Evolutionary conservation across 1,140 invertebrate genomes (phyloP).

Genomic region (Formica selysi): DNA sequence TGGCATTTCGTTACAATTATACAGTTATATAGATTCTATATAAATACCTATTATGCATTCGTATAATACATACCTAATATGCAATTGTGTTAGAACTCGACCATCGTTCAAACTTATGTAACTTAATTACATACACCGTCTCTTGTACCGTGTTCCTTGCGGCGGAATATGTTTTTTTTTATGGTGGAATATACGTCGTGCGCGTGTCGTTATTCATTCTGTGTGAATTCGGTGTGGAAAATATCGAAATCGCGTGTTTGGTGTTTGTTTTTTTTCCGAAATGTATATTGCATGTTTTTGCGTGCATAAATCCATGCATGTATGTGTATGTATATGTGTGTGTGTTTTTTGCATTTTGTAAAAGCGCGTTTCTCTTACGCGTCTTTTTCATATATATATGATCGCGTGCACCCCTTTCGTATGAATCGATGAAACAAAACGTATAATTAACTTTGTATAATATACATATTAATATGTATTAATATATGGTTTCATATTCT

Average conservation of each 20-base stretch:
- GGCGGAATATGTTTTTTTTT: slow-evolving; percentile 50
- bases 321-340: slow-evolving; percentile 51
- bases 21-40: slow-evolving; percentile 86
- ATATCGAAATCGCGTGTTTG: slow-evolving; percentile 17
- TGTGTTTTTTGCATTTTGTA: slow-evolving; percentile 48
- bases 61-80: slow-evolving; percentile 86
- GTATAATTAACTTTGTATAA: slow-evolving; percentile 81
- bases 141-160: slow-evolving; percentile 73
- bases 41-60: slow-evolving; percentile 86
- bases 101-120: slow-evolving; percentile 81
- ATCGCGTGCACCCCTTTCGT: slow-evolving; percentile 52
- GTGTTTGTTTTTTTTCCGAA: not conserved
- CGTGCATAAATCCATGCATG: slow-evolving; percentile 18
- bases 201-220: slow-evolving; percentile 9
- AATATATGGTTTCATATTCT: slow-evolving; percentile 78
- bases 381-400: slow-evolving; percentile 8
- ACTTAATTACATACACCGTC: slow-evolving; percentile 75
- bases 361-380: not conserved
- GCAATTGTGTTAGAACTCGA: slow-evolving; percentile 84
- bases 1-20: slow-evolving; percentile 86
- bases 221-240: slow-evolving; percentile 2
- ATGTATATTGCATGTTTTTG: slow-evolving; percentile 9
- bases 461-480: slow-evolving; percentile 77
- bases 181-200: slow-evolving; percentile 23
- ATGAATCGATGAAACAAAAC: slow-evolving; percentile 73